Evolutionary conservation across 2,888 invertebrate species (phyloP).

Genomic region (Drosophila helvetica): DNA sequence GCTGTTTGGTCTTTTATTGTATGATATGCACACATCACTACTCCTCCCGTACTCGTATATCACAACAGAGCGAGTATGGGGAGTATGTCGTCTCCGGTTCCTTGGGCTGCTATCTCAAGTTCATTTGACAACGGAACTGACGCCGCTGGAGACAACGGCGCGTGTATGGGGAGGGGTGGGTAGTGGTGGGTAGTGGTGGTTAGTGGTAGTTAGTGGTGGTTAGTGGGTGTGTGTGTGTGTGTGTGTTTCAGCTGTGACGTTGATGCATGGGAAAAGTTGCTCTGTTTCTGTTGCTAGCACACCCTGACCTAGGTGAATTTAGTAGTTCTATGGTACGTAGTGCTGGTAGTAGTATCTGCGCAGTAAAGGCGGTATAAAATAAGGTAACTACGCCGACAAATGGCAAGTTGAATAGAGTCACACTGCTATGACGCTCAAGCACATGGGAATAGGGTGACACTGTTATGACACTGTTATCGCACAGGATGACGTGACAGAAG

Average conservation of each 20-base stretch:
- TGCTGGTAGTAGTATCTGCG: slow-evolving; percentile 4
- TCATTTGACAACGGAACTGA: slow-evolving; percentile 36
- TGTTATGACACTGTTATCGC: too few relatives aligned
- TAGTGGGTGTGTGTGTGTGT: neutral
- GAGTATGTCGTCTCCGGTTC: neutral
- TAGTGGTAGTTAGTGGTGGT: too few relatives aligned
- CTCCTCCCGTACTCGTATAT: neutral
- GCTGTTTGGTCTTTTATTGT: slow-evolving; percentile 10
- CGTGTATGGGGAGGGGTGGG: too few relatives aligned
- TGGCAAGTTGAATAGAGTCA: neutral
- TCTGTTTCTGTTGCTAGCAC: slow-evolving; percentile 1
- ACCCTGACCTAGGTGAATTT: slow-evolving; percentile 56
- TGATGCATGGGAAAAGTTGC: neutral
- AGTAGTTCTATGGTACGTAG: neutral
- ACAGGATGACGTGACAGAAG: too few relatives aligned
- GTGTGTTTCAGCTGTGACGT: slow-evolving; percentile 22
- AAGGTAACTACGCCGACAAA: slow-evolving; percentile 11
- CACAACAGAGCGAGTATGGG: slow-evolving; percentile 8
- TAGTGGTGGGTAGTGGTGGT: too few relatives aligned
- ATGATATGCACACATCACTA: too few relatives aligned
- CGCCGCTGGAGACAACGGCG: neutral
- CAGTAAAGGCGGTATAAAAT: slow-evolving; percentile 7
- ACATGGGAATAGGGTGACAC: neutral
- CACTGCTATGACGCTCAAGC: neutral
- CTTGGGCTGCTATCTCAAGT: neutral